Evolutionary conservation across 1,140 invertebrate genomes (phyloP), one percentile per base, ranked within the genome.

Genomic region (Brachionus sp.): DNA sequence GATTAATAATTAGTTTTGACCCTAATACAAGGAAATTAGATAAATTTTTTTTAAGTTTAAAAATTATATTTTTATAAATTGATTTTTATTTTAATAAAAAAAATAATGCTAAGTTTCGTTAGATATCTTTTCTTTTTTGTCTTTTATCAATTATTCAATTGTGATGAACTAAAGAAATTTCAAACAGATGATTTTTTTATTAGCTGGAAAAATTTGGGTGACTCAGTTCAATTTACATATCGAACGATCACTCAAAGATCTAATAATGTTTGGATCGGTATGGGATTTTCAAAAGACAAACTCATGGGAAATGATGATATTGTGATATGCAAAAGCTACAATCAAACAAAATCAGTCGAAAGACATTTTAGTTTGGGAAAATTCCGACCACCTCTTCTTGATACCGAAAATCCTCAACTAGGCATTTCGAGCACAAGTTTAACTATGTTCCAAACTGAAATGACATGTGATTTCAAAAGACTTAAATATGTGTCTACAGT

Each of bases 201-300:
- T 5, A 13, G 19, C 6, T 68, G 64, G 64, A 68, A 6, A n/a
- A 29, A 68, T n/a, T 2, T 68, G 12, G 64, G 64, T 4, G 64
- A 68, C 33, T 68, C 64, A 6, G 33, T 68, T 35, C 9, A 35
- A 68, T 68, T 68, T 35, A 68, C 64, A 33, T 68, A 33, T n/a
- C 13, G 13, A 29, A n/a, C 29, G 10, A 68, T 33, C 10, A 25
- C 12, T n/a, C 33, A 29, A 13, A 7, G 5, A 12, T 6, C 9
- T 6, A 35, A 68, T 68, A 16, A 68, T 68, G 64, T 68, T 35
- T 68, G 64, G 64, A 35, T 35, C 10, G 64, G 64, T 42, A 19
- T 73, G 37, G 68, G 68, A 23, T 39, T 73, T 73, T 73, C 68
- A 42, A 73, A 73, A 73, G 68, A 73, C 19, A 42, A 39, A 3